Evolutionary conservation across 2,113 vertebrate genomes (phyloP), one percentile per base, ranked within the genome.

Genomic region (Zosterops pallidus): DNA sequence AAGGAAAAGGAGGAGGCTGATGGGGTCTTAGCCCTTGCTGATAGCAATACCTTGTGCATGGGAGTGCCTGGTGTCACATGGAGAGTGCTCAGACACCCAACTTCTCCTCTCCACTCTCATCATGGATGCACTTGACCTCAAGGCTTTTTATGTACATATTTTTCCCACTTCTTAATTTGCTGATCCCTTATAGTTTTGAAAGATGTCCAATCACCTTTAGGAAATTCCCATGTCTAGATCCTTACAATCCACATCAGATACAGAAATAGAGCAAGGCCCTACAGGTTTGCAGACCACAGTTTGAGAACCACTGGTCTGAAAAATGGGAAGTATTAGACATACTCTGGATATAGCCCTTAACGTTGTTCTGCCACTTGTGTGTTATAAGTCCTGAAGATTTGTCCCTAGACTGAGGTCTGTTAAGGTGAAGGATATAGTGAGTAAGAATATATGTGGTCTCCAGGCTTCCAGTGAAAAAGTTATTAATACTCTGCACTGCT

Each of bases 1-100:
- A 80, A 90, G 83, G 63, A 90, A 68, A 96, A 62, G 71, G 55
- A 95, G 76, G 68, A 80, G 44, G 76, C 86, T 94, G 88, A 88
- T 86, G 83, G 86, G 86, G 86, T 90, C 79, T 95, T 83, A 90
- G 89, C 64, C 86, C 79, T 92, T 63, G 33, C 68, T 95, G 83
- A 42, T 67, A 86, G 63, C 37, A 81, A 26, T 94, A 77, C 56
- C 59, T 88, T 46, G 18, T 53, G 12, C 35, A 57, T 67, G 68
- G 79, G 75, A 74, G 55, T 74, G 68, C 46, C 80, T 63, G 68
- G 46, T 68, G 63, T 62, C 63, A 80, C 41, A 42, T 5, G 47
- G 59, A 24, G 33, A 41, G 28, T 35, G 25, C 42, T 82, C 53
- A 64, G 25, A 50, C 3, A 1, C 21, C 11, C 14, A 59, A 28